Evolutionary conservation across 2,797 vertebrate species (phyloP), one percentile per base, ranked within the genome.

Genomic region (Rhadinocentrus ornatus): DNA sequence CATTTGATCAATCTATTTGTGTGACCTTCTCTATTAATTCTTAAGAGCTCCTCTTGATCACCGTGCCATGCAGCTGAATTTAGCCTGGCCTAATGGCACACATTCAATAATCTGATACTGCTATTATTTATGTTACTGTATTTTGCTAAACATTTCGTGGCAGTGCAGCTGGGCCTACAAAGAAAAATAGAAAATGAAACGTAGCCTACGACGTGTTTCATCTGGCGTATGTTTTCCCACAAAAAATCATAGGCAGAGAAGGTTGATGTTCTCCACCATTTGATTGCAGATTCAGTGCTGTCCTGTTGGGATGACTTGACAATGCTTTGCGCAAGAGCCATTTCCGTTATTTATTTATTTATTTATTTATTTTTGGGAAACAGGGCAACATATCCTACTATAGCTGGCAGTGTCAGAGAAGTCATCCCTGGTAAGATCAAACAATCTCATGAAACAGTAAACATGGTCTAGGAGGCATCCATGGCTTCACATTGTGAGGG

Each of bases 21-120:
- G 75, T 91, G 89, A 89, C 88, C 89, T 89, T 90, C 80, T 89
- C 44, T 80, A 69, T 78, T 81, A 67, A 89, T 78, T 70, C 66
- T 31, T 78, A 82, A 64, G 64, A 75, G 73, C 69, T 75, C 54
- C 63, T 46, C 53, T 57, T 46, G 77, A 67, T 70, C 63, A 44
- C 69, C 58, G 66, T 26, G 75, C 76, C 35, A 79, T 69, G 76
- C 85, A 63, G 80, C 77, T 70, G 66, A 73, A 65, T 69, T 0
- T 78, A 74, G 80, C 73, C 80, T 67, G 83, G 82, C 83, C 84
- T 81, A 66, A 77, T 88, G 83, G 85, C 77, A 85, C 81, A 88
- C 83, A 83, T 86, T 71, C 71, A 81, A 71, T 81, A 66, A 83
- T 70, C 70, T 59, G 59, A 71, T 58, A 0, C 65, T 53, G 84